Evolutionary conservation across 2,888 invertebrate genomes (phyloP), one percentile per base, ranked within the genome.

Genomic region (Tetrapedia diversipes): DNA sequence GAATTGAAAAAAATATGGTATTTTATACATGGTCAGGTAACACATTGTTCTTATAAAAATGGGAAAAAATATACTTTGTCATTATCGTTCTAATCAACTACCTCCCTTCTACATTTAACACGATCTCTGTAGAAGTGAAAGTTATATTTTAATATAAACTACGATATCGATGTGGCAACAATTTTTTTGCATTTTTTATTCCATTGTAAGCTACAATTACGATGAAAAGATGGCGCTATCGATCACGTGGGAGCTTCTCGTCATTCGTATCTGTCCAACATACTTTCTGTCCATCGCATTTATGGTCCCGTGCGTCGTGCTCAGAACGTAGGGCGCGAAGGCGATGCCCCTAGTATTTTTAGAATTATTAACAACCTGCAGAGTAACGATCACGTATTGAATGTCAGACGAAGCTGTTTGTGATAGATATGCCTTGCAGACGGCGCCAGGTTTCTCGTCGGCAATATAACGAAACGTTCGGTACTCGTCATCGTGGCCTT

Each of bases 301-400:
- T 60, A 49, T 66, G 66, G 39, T 60, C 29, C 41, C 32, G 45
- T 43, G 43, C 49, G 24, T 11, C 34, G 32, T 14, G 16, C 10
- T 19, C 16, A 49, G 11, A 41, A 53, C 27, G 43, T 57, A 56
- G 41, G 54, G 54, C 60, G 56, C 54, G 53, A 63, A 70, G 63
- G 29, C 47, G 64, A 49, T 59, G 43, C 54, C 45, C 24, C 65
- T 61, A 60, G 78, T 86, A 86, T 85, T 85, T 86, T 86, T 85
- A 86, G 85, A 84, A 81, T 85, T 85, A 84, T 82, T 81, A 84
- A 82, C 81, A 81, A 81, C 73, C 79, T 81, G 76, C 74, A 70
- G 75, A 81, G 75, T 75, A 81, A 81, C 81, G 78, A 81, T 81
- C 72, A 73, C 67, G 79, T 77, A 82, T 82, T 77, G 77, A 82